Evolutionary conservation across 1,140 invertebrate species (phyloP).

Genomic region (Lucilia sericata): DNA sequence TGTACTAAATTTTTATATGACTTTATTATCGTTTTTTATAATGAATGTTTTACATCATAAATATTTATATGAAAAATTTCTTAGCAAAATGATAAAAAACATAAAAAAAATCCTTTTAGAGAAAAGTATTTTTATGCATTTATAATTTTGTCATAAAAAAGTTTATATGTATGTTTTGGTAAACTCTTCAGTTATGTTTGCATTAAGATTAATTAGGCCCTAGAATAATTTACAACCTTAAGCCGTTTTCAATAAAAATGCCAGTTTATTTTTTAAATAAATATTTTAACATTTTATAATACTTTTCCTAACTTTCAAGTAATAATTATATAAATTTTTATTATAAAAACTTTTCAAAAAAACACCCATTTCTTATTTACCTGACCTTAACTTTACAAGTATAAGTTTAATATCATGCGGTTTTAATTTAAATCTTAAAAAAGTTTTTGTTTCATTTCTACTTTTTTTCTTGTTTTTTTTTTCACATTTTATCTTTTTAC

Average conservation of each 20-base stretch:
- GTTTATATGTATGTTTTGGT: too few species aligned
- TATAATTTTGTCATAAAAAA: too few species aligned
- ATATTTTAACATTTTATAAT: not conserved
- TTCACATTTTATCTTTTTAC: not conserved
- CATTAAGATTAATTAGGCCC: not conserved
- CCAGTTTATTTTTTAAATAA: not conserved
- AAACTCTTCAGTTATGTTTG: too few species aligned
- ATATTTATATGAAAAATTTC: too few species aligned
- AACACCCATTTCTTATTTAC: not conserved
- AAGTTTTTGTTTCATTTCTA: not conserved
- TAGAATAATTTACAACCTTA: not conserved
- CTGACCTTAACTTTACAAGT: not conserved
- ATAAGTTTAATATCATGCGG: not conserved
- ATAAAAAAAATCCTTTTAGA: too few species aligned
- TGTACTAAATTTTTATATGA: too few species aligned
- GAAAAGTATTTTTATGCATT: too few species aligned
- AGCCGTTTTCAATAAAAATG: not conserved
- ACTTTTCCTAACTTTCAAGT: not conserved
- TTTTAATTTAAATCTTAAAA: constrained; percentile 2
- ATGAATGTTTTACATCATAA: too few species aligned
- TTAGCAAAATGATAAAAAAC: too few species aligned
- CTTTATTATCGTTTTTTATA: too few species aligned
- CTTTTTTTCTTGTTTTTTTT: not conserved
- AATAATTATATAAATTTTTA: constrained; percentile 14
- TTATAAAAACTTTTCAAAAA: not conserved